These are phyloP conservation scores for Limnephilus lunatus DNA, from an alignment of 2,888 invertebrate genomes.

Conservation along the genomic window DNA sequence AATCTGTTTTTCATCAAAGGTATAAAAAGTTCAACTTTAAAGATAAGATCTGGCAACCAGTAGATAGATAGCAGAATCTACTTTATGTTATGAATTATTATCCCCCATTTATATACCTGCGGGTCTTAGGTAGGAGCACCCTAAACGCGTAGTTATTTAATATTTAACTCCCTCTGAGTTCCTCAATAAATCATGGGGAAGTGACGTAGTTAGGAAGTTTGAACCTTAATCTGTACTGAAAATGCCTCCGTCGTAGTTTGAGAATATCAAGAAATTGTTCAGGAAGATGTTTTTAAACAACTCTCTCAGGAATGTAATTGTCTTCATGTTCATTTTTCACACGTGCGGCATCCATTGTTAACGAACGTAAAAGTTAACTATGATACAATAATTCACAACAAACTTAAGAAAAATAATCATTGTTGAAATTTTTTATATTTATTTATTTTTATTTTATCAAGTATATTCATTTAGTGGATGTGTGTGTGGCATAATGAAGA, in stretches of 20 bases:
- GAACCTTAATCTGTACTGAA: neutral
- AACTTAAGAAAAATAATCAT: no score
- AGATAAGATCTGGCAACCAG: neutral
- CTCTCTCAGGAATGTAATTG: neutral
- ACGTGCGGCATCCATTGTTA: no score
- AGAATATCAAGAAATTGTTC: neutral
- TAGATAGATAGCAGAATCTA: neutral
- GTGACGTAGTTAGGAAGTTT: conserved; percentile 2
- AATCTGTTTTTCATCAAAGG: neutral
- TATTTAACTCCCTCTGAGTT: neutral
- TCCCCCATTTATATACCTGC: neutral
- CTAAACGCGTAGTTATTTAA: neutral
- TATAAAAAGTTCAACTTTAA: neutral
- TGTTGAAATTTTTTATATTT: no score
- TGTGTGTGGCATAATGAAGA: no score
- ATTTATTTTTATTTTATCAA: no score
- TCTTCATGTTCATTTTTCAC: neutral
- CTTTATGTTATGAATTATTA: neutral
- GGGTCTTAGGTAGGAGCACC: neutral
- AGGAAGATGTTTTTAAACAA: neutral
- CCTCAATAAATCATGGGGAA: conserved; percentile 29
- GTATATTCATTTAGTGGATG: no score
- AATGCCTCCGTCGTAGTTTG: neutral
- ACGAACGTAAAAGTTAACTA: no score
- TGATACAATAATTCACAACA: no score